Evolutionary conservation across 2,888 invertebrate species (phyloP).

Genomic region (Serrognathus titanus): DNA sequence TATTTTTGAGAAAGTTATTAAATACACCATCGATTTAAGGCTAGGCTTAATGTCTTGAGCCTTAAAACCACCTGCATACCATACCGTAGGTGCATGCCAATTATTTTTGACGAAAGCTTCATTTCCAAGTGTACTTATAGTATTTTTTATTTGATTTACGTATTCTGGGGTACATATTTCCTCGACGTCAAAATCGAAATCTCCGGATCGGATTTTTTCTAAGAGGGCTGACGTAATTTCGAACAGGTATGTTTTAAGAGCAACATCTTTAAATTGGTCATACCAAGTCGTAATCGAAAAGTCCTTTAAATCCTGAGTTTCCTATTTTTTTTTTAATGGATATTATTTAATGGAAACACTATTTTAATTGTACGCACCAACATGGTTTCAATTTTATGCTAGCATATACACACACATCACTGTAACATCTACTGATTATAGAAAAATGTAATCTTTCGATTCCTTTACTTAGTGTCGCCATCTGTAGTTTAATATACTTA

Average conservation of each 20-base stretch:
- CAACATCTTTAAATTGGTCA: slow-evolving; percentile 34
- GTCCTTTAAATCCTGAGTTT: slow-evolving; percentile 40
- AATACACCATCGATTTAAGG: too few species aligned
- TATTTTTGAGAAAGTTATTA: neutral
- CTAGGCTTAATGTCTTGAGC: too few species aligned
- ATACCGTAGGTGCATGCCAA: slow-evolving; percentile 44
- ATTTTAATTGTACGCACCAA: too few species aligned
- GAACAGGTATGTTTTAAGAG: slow-evolving; percentile 37
- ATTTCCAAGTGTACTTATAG: slow-evolving; percentile 34
- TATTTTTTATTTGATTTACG: slow-evolving; percentile 35
- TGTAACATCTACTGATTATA: too few species aligned
- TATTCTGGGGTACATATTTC: slow-evolving; percentile 27
- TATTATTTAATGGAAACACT: slow-evolving; percentile 19
- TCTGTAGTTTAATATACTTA: too few species aligned
- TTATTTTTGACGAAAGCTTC: slow-evolving; percentile 44
- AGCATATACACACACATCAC: too few species aligned
- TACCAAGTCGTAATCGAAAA: slow-evolving; percentile 43
- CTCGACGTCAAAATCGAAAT: slow-evolving; percentile 25
- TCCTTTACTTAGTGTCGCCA: too few species aligned
- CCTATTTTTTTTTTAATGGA: slow-evolving; percentile 28
- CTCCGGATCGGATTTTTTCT: slow-evolving; percentile 30
- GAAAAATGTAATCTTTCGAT: too few species aligned
- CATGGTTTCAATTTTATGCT: too few species aligned
- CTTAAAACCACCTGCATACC: neutral
- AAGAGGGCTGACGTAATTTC: slow-evolving; percentile 35